Conservation (phyloP, 1,140 invertebrate genomes). For the Reticulitermes speratus region DNA sequence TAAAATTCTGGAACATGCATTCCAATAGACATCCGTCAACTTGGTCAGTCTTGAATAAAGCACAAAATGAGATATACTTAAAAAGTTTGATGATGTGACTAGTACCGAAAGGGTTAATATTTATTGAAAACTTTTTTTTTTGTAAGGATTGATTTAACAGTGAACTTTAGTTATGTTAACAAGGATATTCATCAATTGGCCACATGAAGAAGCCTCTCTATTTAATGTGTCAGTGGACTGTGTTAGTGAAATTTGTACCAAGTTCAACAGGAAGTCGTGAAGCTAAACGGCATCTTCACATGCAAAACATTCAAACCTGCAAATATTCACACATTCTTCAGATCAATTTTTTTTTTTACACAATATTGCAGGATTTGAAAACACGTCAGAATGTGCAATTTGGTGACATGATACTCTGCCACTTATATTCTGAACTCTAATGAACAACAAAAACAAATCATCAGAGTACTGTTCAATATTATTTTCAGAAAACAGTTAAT, state of each 20-base stretch:
- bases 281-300: neutral
- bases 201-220: neutral
- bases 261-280: neutral
- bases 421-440: neutral
- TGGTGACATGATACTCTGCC: slow-evolving; percentile 1
- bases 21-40: neutral
- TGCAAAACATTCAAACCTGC: neutral
- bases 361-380: neutral
- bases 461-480: slow-evolving; percentile 2
- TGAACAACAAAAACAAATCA: neutral
- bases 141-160: neutral
- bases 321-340: neutral
- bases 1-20: neutral
- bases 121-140: neutral
- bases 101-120: slow-evolving; percentile 1
- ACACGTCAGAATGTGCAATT: neutral
- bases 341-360: neutral
- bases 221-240: neutral
- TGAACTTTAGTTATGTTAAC: neutral
- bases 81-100: neutral
- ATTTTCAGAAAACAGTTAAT: slow-evolving; percentile 1
- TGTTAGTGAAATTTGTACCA: neutral
- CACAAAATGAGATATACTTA: neutral
- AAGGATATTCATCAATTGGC: neutral
- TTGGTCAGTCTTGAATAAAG: neutral